These are phyloP conservation scores for Marisa cornuarietis DNA, from an alignment of 1,140 invertebrate species.

Conservation along the genomic window DNA sequence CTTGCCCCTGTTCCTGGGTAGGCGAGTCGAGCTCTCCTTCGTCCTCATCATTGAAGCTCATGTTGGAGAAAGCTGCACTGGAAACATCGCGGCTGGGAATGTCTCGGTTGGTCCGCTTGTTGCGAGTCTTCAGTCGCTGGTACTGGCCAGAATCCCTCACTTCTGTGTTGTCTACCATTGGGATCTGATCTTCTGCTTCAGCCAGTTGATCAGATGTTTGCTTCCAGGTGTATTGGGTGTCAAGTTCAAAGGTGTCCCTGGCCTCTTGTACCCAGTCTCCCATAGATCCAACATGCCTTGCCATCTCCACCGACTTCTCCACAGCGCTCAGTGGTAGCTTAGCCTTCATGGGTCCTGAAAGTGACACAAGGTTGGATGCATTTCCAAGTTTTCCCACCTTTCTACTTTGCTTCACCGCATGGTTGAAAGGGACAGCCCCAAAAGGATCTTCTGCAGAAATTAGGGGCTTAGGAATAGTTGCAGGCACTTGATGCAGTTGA, in stretches of 20 bases:
- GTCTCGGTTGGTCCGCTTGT: conserved; percentile 25
- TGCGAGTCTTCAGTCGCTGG: conserved; percentile 26
- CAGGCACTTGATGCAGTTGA: conserved; percentile 8
- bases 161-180: conserved; percentile 14
- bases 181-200: conserved; percentile 22
- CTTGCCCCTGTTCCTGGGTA: background rate
- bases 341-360: conserved; percentile 5
- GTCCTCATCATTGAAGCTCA: conserved; percentile 61
- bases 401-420: conserved; percentile 30
- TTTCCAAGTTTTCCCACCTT: conserved; percentile 4
- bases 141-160: conserved; percentile 32
- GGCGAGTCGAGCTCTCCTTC: conserved; percentile 36
- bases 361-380: background rate
- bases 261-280: background rate
- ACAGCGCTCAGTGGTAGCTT: background rate
- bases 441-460: conserved; percentile 69
- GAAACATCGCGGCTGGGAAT: conserved; percentile 37
- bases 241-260: background rate
- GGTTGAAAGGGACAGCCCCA: conserved; percentile 72
- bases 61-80: conserved; percentile 57
- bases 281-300: background rate
- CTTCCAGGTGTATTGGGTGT: background rate
- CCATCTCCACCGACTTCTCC: background rate
- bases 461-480: conserved; percentile 13
- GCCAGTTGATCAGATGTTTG: conserved; percentile 7